Evolutionary conservation across 1,140 invertebrate species (phyloP), one percentile per base, ranked within the genome.

Genomic region (Andricus grossulariae): DNA sequence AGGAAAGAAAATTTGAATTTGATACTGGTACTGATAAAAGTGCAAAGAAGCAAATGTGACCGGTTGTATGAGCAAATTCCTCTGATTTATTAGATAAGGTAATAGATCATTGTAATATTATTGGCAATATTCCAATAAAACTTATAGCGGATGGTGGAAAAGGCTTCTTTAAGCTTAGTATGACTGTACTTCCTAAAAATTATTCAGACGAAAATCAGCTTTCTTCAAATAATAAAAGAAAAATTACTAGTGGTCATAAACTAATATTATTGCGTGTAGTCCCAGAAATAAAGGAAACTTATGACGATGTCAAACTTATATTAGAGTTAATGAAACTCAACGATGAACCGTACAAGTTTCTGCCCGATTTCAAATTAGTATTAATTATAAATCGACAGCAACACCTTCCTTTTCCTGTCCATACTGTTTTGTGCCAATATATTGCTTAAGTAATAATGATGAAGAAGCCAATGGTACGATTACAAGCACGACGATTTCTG

Each of bases 81-180:
- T 3, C n/a, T n/a, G n/a, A n/a, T n/a, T n/a, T n/a, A n/a, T n/a
- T n/a, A n/a, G n/a, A n/a, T n/a, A n/a, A n/a, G n/a, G n/a, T 11
- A 51, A 51, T 15, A n/a, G 3, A 11, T 51, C 3, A 15, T 3
- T 11, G n/a, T 3, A 51, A 11, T n/a, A n/a, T n/a, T 73, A 19
- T 50, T 52, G 72, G 51, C 16, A 73, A 73, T 51, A 6, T 51
- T 52, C 16, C 18, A 51, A 52, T 73, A 10, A 73, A 73, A 73
- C n/a, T 73, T 19, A 73, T 73, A 50, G 72, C 50, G 7, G 72
- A 52, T 52, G 72, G 50, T 13, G 72, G 72, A 13, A 49, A 73
- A 51, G 72, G 72, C 19, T 73, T 73, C 50, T 73, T 51, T 51
- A 73, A 73, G 25, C 45, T 73, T 19, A 73, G n/a, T n/a, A n/a